These are phyloP conservation scores for Acridotheres tristis DNA, from an alignment of 2,797 vertebrate species.

Conservation along the genomic window DNA sequence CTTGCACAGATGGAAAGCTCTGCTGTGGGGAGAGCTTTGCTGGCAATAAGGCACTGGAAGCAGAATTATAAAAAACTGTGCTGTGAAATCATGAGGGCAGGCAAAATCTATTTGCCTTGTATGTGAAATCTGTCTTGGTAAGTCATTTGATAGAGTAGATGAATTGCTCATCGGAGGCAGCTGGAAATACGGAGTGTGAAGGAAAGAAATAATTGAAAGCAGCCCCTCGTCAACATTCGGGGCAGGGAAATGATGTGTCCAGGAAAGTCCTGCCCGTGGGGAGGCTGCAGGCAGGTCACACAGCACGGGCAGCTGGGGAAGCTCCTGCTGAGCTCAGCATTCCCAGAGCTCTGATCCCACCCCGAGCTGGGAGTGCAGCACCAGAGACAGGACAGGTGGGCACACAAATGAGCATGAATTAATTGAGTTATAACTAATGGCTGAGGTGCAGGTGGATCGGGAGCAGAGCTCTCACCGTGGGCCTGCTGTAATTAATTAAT, in stretches of 20 bases:
- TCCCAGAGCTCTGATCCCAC: not conserved
- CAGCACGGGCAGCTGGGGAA: not conserved
- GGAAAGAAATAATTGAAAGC: conserved; percentile 60
- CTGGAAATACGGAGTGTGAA: conserved; percentile 41
- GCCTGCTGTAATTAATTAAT: not conserved
- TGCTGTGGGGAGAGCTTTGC: not conserved
- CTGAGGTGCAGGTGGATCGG: not conserved
- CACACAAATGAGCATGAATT: not conserved
- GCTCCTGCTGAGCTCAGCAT: not conserved
- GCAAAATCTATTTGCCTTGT: conserved; percentile 30
- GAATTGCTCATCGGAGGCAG: conserved; percentile 54
- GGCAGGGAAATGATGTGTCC: not conserved
- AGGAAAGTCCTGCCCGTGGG: not conserved
- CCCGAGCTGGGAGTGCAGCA: fast-evolving
- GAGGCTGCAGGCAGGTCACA: not conserved
- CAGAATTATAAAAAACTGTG: not conserved
- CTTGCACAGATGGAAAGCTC: not conserved
- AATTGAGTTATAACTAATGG: not conserved
- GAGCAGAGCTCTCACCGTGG: not conserved
- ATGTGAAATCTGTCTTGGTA: conserved; percentile 47
- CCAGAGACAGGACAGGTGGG: not conserved
- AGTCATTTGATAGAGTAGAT: conserved; percentile 38
- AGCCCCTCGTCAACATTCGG: not conserved
- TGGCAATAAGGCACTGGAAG: not conserved
- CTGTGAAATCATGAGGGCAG: not conserved